Evolutionary conservation across 2,888 invertebrate genomes (phyloP).

Genomic region (Eulithis prunata): DNA sequence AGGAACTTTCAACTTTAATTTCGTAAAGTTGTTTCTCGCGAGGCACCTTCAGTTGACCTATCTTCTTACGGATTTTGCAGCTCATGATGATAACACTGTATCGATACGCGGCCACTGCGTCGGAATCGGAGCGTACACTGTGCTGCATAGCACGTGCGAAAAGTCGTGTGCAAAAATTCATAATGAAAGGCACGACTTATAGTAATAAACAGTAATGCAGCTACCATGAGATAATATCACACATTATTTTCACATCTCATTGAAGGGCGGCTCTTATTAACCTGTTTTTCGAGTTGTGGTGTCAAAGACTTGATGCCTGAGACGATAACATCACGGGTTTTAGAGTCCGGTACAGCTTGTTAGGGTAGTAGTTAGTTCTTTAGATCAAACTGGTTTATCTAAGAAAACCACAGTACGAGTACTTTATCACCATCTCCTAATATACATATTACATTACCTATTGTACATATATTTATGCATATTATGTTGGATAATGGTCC

Average conservation of each 20-base stretch:
- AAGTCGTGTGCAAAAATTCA: constrained; percentile 19
- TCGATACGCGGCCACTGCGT: neutral
- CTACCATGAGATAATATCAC: constrained; percentile 66
- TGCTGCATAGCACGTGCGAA: constrained; percentile 1
- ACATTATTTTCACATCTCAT: constrained; percentile 75
- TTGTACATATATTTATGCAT: too few relatives aligned
- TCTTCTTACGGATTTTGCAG: too few relatives aligned
- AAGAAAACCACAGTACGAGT: too few relatives aligned
- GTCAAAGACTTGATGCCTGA: constrained; percentile 63
- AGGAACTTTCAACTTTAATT: too few relatives aligned
- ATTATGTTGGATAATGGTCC: neutral
- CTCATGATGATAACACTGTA: neutral
- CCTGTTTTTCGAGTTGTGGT: constrained; percentile 68
- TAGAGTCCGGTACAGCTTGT: constrained; percentile 47
- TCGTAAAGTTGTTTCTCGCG: too few relatives aligned
- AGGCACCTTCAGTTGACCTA: too few relatives aligned
- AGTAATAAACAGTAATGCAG: constrained; percentile 57
- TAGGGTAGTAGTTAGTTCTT: constrained; percentile 27
- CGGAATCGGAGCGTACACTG: neutral
- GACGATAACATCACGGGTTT: constrained; percentile 63
- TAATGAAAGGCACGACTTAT: constrained; percentile 54
- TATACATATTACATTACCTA: too few relatives aligned
- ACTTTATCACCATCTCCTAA: too few relatives aligned
- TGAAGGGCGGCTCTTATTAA: constrained; percentile 65
- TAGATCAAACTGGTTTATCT: neutral